These are phyloP conservation scores for Phanerotoma sp. DNA, from an alignment of 2,888 invertebrate species.

Conservation along the genomic window DNA sequence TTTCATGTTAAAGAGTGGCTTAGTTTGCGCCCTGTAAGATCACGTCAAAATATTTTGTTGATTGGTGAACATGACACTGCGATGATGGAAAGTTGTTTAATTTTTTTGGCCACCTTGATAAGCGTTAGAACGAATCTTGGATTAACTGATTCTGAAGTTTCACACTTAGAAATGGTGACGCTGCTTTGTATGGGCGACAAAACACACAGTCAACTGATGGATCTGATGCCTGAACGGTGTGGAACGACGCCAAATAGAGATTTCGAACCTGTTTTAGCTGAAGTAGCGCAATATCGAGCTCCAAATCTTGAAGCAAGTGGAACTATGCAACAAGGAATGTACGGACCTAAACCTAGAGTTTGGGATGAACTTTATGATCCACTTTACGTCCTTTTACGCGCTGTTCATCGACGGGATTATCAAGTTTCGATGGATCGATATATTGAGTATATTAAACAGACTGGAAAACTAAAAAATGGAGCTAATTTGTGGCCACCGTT, in stretches of 20 bases:
- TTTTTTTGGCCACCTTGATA: constrained; percentile 86
- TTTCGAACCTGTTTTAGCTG: constrained; percentile 82
- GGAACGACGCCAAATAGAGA: constrained; percentile 88
- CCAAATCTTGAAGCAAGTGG: constrained; percentile 83
- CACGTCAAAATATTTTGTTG: constrained; percentile 63
- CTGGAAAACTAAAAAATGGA: constrained; percentile 63
- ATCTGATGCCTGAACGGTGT: constrained; percentile 93
- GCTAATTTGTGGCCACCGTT: constrained; percentile 81
- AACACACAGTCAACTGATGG: constrained; percentile 93
- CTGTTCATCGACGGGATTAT: constrained; percentile 90
- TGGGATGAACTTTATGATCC: constrained; percentile 96
- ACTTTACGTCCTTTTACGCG: constrained; percentile 85
- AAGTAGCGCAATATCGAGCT: constrained; percentile 83
- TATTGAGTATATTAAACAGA: constrained; percentile 71
- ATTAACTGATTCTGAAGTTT: constrained; percentile 65
- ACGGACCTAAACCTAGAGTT: constrained; percentile 81
- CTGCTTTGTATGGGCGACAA: constrained; percentile 91
- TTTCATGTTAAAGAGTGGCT: constrained; percentile 88
- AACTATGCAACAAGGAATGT: constrained; percentile 78
- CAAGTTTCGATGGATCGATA: constrained; percentile 94
- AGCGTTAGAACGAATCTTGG: constrained; percentile 84
- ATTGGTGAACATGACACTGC: constrained; percentile 82
- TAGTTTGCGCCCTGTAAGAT: constrained; percentile 71
- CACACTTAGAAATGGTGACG: constrained; percentile 89
- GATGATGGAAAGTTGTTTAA: constrained; percentile 91